Evolutionary conservation across 2,113 vertebrate genomes (phyloP), one percentile per base, ranked within the genome.

Genomic region (Ciconia stormi): DNA sequence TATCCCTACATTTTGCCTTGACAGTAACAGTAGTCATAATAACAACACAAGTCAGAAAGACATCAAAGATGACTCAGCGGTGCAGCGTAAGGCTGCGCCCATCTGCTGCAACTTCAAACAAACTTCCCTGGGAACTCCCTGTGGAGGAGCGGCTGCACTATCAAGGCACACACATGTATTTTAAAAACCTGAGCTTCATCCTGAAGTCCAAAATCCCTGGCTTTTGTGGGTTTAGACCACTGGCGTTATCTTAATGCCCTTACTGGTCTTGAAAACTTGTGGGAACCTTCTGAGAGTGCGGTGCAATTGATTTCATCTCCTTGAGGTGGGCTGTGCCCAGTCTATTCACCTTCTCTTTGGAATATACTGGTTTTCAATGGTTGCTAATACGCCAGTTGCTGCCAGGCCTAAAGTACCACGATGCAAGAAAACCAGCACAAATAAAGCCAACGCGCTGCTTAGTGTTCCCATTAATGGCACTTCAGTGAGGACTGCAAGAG

Each of bases 101-200:
- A 16, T 73, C 91, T 89, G 80, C 85, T 91, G 55, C 72, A 63
- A 5, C 67, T 74, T 52, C 77, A 36, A 25, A 61, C 32, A 49
- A 22, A 21, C 52, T 23, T 71, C 55, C 85, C 66, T 9, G 21
- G 72, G 38, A 85, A 21, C 26, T 63, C 85, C 19, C 38, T 9
- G 17, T 0, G 1, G 56, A 78, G 44, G 7, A 29, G 17, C 4
- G 3, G 12, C 26, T 81, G 84, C 0, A 1, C 29, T 38, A 46
- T 36, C 0, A 6, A 82, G 78, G 46, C 19, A 18, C 47, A 21
- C 13, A 15, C 16, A 18, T 7, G 26, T 19, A 44, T 67, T 74
- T 85, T 23, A 59, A 83, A 89, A 67, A 63, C 11, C 29, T 21
- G 5, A 76, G 56, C 44, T 63, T 82, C 61, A 71, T 25, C 61